Base-by-base conservation (phyloP, 1,140 invertebrate genomes). In the Megalonaias nervosa region DNA sequence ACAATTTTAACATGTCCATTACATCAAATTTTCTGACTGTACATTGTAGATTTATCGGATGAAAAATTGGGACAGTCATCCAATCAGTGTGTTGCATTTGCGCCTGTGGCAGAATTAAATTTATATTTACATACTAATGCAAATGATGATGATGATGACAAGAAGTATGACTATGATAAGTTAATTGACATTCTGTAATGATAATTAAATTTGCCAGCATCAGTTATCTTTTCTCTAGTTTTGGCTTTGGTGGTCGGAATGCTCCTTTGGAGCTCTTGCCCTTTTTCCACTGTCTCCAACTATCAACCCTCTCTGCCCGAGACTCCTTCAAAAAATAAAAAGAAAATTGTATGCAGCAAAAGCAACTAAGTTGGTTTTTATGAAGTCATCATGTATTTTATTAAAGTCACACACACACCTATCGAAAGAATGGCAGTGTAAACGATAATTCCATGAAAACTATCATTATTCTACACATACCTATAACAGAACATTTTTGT, bases 221-320 rank as follows among this genome's bases (percentile, higher is more conserved):
- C 31, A 58, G 73, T 69, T 83, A 89, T 78, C 97, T 95, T 68
- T 96, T 95, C 91, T 99, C 98, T 0, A 97, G 96, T 92, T 99
- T 99, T 81, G 96, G 96, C 92, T 99, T 99, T 0, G 97, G 98
- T 13, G 97, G 97, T 89, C 95, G 95, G 89, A 98, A 97, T 13
- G 93, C 93, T 69, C 91, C 92, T 91, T 95, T 95, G 23, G 79
- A 87, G 92, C 93, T 84, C 93, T 78, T 93, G 95, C 89, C 98
- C 82, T 16, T 82, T 71, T 86, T 87, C 90, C 98, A 99, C 62
- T 93, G 95, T 89, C 98, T 96, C 98, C 97, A 99, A 90, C 97
- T 98, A 74, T 97, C 95, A 0, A 99, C 97, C 82, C 97, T 92
- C 71, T 95, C 97, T 92, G 98, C 96, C 82, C 97, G 93, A 67